Conservation (phyloP, 2,888 invertebrate species). For the Pachydiplax longipennis region DNA sequence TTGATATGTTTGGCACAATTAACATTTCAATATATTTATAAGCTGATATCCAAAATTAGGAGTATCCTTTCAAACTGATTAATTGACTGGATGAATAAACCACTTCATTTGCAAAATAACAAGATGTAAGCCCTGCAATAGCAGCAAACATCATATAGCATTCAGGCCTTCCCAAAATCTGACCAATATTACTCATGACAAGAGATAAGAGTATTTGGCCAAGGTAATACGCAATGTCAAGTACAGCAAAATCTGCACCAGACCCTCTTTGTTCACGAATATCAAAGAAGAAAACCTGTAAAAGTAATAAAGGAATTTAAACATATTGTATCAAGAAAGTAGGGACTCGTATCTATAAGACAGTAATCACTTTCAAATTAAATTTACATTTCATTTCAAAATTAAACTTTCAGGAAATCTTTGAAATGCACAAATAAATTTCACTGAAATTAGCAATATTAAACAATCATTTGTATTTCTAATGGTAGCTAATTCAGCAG, state of each 20-base stretch:
- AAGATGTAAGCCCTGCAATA: slow-evolving; percentile 57
- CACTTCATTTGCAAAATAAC: slow-evolving; percentile 51
- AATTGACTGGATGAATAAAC: slow-evolving; percentile 50
- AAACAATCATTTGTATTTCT: no score
- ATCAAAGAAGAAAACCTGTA: slow-evolving; percentile 58
- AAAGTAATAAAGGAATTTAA: slow-evolving; percentile 46
- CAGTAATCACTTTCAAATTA: no score
- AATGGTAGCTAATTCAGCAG: no score
- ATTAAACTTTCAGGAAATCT: no score
- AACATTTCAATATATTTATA: neutral
- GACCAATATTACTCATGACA: slow-evolving; percentile 60
- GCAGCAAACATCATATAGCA: slow-evolving; percentile 60
- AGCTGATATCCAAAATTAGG: neutral
- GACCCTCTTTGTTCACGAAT: slow-evolving; percentile 52
- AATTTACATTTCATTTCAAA: no score
- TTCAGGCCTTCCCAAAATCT: slow-evolving; percentile 58
- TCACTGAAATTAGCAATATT: no score
- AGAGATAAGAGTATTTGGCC: slow-evolving; percentile 60
- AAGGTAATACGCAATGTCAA: slow-evolving; percentile 61
- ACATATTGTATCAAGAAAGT: neutral
- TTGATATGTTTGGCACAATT: neutral
- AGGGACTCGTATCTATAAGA: no score
- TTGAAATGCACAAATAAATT: no score
- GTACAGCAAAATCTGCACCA: slow-evolving; percentile 54
- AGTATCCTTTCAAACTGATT: slow-evolving; percentile 8